Base-by-base conservation (phyloP, 2,113 vertebrate genomes). In the Ammodytes dubius region DNA sequence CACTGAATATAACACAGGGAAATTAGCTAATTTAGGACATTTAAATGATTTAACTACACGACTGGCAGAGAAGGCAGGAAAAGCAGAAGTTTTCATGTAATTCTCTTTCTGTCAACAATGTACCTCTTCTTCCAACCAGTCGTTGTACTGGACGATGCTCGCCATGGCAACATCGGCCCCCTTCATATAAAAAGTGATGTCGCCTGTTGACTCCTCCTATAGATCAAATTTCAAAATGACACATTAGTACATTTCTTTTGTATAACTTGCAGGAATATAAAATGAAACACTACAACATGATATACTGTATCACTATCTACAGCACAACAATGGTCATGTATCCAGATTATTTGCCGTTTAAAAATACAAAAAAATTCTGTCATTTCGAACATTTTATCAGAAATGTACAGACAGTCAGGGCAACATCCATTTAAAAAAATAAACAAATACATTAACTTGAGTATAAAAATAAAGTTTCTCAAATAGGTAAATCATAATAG, bases 121-220 rank as follows among this genome's bases (percentile, higher is more conserved):
- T 94, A 99, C 98, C 96, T 99, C 98, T 81, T 99, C 98, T 58
- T 99, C 98, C 83, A 99, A 82, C 98, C 98, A 99, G 79, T 99
- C 98, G 13, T 98, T 99, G 83, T 99, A 99, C 91, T 99, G 98
- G 68, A 99, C 98, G 59, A 99, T 97, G 91, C 95, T 93, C 70
- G 97, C 95, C 98, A 99, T 99, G n/a, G 96, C 98, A 60, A 97
- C 96, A 50, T 99, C 98, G 0, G 98, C 98, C 0, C 98, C 98
- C 84, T 99, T 99, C 97, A 99, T 97, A 75, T 99, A 99, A 89
- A 99, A 99, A 0, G 97, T 97, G 90, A 99, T 98, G 67, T 99
- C 98, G 49, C 96, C 97, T 0, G 97, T 97, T 54, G 96, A 95
- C 91, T 99, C 98, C 71, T 99, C 98, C 98, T 99, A 27, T 27